These are phyloP conservation scores for Danio tinwini DNA, from an alignment of 2,797 vertebrate species.

Conservation along the genomic window DNA sequence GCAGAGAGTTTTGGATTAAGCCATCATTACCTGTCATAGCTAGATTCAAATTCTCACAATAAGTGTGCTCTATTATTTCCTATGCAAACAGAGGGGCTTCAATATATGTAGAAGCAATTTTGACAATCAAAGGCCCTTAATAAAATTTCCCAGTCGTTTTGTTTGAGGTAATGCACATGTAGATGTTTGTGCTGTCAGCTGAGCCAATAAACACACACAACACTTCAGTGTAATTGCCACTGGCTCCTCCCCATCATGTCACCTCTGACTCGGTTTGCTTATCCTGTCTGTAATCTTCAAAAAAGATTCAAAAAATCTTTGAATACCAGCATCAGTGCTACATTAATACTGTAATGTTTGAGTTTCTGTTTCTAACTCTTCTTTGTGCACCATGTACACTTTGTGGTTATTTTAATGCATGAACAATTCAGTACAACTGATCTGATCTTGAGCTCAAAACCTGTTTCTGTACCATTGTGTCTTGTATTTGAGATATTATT, in stretches of 20 bases:
- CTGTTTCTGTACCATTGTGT: background rate
- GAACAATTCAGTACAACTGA: background rate
- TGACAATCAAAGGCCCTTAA: background rate
- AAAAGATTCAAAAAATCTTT: too few species aligned
- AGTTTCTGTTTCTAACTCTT: background rate
- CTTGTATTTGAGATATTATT: slow-evolving; percentile 1
- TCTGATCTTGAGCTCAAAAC: background rate
- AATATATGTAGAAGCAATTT: slow-evolving; percentile 34
- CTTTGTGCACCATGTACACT: background rate
- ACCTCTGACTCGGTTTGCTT: slow-evolving; percentile 21
- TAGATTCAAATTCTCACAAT: background rate
- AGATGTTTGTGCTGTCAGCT: slow-evolving; percentile 57
- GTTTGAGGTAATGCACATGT: slow-evolving; percentile 32
- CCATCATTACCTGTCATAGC: background rate
- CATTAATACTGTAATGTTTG: background rate
- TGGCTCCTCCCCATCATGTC: slow-evolving; percentile 26
- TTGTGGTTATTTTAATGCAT: background rate
- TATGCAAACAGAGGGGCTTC: slow-evolving; percentile 1
- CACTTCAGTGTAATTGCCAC: slow-evolving; percentile 12
- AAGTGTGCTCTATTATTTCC: background rate
- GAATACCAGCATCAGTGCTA: background rate
- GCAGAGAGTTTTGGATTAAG: background rate
- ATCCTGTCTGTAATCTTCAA: slow-evolving; percentile 37
- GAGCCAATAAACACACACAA: slow-evolving; percentile 51
- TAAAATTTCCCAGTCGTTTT: slow-evolving; percentile 9